Base-by-base conservation (phyloP, 2,113 vertebrate species). In the Monopterus albus region DNA sequence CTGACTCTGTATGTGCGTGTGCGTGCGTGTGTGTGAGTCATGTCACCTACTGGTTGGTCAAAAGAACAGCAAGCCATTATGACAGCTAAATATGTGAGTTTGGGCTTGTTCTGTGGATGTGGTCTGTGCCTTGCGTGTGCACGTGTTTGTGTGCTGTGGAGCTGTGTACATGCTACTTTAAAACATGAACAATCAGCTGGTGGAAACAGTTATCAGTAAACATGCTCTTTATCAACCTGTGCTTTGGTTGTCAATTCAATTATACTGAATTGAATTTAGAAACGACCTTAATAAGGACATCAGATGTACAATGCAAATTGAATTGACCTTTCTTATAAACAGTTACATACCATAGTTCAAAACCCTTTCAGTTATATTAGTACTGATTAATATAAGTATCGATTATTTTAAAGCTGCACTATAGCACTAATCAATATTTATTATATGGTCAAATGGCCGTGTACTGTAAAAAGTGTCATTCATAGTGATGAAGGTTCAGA, bases 31-130 rank as follows among this genome's bases (percentile, higher is more conserved):
- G n/a, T n/a, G n/a, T n/a, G n/a, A n/a, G 85, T 75, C 13, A 1
- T 65, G 58, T 81, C 83, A 84, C 75, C 80, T 70, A 66, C 76
- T 82, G 58, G 63, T 77, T 72, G 78, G 85, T 86, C 83, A 87
- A 86, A 83, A 81, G 75, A 87, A 84, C 65, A 80, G 81, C 72
- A 72, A 83, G 82, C 45, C 2, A 20, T 65, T 85, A 79, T 81
- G 74, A 81, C 79, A 70, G 61, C 40, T 62, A 67, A 31, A 80
- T 86, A 51, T 17, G 33, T 4, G 3, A 63, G 49, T 17, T 51
- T 50, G 40, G 51, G 38, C 26, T 80, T 67, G 46, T 81, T 72
- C 40, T 21, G 36, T 63, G 50, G 36, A 50, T 17, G 36, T 57
- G 50, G 49, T 20, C 13, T 46, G 28, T 67, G 25, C 35, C 1